phyloP scores from a whole-genome alignment of 35 echinoderm and acorn worm genomes.

The Ophioderma brevispina region DNA sequence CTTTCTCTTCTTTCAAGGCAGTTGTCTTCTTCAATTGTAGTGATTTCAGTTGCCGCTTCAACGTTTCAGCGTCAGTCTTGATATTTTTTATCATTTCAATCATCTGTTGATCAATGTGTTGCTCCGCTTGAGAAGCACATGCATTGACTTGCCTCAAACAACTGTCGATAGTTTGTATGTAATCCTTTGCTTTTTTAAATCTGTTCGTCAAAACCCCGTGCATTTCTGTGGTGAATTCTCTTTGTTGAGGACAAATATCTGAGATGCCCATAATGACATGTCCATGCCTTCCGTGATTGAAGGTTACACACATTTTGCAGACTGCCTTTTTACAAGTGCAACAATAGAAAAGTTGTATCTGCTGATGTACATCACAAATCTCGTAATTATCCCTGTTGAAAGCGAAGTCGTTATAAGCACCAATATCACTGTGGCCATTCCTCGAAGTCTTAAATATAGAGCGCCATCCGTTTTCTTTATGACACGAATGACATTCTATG shows the following conservation, averaged over 20 bases:
- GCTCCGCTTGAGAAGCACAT: not conserved
- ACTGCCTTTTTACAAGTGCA: not conserved
- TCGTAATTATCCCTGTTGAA: not conserved
- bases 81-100: not conserved
- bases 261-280: not conserved
- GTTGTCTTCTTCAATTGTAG: not conserved
- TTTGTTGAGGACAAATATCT: not conserved
- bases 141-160: not conserved
- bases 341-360: not conserved
- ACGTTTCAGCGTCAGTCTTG: not conserved
- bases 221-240: not conserved
- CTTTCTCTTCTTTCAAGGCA: not conserved
- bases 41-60: not conserved
- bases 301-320: not conserved
- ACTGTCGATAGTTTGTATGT: not conserved
- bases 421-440: too few relatives aligned
- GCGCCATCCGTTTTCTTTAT: too few relatives aligned
- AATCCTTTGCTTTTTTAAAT: not conserved
- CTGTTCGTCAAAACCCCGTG: not conserved
- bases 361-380: not conserved
- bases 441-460: too few relatives aligned
- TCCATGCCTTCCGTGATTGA: not conserved
- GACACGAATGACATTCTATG: not conserved
- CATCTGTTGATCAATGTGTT: not conserved
- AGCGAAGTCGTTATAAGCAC: too few relatives aligned